Percentiles rank a stretch among this genome's conserved stretches.
phyloP scores from a whole-genome alignment of 2,113 vertebrate genomes.

The Guaruba guarouba region DNA sequence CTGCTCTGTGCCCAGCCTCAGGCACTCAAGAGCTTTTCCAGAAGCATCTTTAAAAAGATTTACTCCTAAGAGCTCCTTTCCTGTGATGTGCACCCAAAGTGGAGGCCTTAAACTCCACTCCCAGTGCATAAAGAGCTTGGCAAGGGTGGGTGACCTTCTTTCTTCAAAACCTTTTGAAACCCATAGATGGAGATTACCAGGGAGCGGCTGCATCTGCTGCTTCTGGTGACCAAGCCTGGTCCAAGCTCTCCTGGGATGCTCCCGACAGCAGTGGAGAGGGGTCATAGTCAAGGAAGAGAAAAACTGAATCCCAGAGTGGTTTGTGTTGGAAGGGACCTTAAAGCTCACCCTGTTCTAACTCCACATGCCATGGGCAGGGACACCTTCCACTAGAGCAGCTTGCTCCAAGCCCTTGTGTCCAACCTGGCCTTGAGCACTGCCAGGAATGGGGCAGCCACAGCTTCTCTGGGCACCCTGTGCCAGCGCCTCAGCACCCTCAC shows the following conservation, averaged over 20 bases:
- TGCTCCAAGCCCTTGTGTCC: background rate
- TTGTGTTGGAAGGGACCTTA: background rate
- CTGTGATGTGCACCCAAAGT: background rate
- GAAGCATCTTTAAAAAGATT: background rate
- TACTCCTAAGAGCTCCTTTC: background rate
- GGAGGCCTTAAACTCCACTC: background rate
- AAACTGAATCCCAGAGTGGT: background rate
- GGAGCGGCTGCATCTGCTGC: background rate
- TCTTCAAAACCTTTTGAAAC: background rate
- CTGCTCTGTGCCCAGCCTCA: fast-evolving
- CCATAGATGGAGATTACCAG: background rate
- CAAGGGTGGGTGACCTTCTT: fast-evolving
- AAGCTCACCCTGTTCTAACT: background rate
- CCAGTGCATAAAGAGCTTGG: no score
- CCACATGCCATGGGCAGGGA: background rate
- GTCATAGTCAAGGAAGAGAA: fast-evolving
- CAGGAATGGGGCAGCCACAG: no score
- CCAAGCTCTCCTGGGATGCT: background rate
- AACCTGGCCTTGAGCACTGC: no score
- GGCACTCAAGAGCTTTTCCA: background rate
- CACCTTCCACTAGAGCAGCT: background rate
- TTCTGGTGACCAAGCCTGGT: background rate
- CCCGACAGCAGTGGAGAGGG: background rate
- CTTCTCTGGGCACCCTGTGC: no score
- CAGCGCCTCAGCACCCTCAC: no score